Conservation (phyloP, 2,797 vertebrate genomes). For the Propithecus perrieri region DNA sequence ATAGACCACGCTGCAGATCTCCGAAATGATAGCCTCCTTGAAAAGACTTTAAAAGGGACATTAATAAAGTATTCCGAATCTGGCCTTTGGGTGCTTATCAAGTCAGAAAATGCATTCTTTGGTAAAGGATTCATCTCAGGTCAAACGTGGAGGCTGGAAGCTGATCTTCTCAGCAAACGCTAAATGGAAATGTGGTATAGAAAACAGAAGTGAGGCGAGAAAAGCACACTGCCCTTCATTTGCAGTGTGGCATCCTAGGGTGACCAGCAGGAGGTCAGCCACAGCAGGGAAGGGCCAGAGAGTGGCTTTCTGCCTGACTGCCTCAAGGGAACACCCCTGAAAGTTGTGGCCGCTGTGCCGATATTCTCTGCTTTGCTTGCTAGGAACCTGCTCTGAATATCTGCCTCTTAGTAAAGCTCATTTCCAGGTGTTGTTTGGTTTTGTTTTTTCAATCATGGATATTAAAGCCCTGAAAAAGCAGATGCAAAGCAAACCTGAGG, state of each 20-base stretch:
- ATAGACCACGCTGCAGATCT: neutral
- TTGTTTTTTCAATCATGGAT: neutral
- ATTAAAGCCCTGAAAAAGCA: neutral
- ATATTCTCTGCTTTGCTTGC: neutral
- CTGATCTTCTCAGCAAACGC: neutral
- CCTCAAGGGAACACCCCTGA: neutral
- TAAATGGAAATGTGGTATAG: neutral
- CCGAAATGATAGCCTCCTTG: neutral
- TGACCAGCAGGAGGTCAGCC: neutral
- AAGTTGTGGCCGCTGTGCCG: rapidly evolving
- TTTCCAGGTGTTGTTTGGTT: neutral
- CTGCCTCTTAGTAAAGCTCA: neutral
- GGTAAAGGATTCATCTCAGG: neutral
- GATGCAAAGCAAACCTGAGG: neutral
- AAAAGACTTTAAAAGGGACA: neutral
- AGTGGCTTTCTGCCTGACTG: neutral
- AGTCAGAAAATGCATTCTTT: neutral
- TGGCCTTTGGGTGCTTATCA: neutral
- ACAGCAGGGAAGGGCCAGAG: too few species aligned
- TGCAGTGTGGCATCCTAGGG: rapidly evolving
- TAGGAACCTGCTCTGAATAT: neutral
- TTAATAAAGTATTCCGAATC: neutral
- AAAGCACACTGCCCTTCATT: neutral
- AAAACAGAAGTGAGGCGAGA: neutral
- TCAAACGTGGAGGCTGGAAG: neutral